phyloP scores from a whole-genome alignment of 2,113 vertebrate species.

The Amia ocellicauda region DNA sequence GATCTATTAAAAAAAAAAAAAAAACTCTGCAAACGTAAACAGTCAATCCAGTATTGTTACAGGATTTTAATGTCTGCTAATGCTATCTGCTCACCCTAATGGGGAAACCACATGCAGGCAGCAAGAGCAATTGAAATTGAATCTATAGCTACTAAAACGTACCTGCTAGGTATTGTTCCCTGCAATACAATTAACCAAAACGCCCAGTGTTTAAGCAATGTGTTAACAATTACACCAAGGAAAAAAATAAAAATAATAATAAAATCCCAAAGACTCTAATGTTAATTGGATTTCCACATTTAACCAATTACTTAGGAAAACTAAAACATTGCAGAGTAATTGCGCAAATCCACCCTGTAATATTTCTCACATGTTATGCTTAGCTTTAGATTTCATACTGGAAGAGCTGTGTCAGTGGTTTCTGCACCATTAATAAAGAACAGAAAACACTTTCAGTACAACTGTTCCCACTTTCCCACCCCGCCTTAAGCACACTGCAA shows the following conservation, averaged over 20 bases:
- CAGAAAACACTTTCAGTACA: constrained; percentile 54
- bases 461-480: background rate
- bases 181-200: constrained; percentile 31
- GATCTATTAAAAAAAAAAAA: constrained; percentile 1
- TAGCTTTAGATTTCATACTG: constrained; percentile 62
- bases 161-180: no score
- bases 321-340: constrained; percentile 43
- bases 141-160: background rate
- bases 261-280: constrained; percentile 30
- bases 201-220: constrained; percentile 41
- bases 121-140: constrained; percentile 1
- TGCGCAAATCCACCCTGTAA: constrained; percentile 37
- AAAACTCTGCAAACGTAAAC: background rate
- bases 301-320: constrained; percentile 66
- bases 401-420: constrained; percentile 59
- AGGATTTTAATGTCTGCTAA: background rate
- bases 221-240: constrained; percentile 28
- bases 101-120: background rate
- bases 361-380: constrained; percentile 53
- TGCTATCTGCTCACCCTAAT: background rate
- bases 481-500: background rate
- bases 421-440: constrained; percentile 74
- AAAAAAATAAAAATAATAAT: constrained; percentile 15
- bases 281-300: constrained; percentile 72
- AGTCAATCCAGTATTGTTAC: background rate